Base-by-base conservation (phyloP, 1,140 invertebrate species). In the Druon quercuslanigerum region DNA sequence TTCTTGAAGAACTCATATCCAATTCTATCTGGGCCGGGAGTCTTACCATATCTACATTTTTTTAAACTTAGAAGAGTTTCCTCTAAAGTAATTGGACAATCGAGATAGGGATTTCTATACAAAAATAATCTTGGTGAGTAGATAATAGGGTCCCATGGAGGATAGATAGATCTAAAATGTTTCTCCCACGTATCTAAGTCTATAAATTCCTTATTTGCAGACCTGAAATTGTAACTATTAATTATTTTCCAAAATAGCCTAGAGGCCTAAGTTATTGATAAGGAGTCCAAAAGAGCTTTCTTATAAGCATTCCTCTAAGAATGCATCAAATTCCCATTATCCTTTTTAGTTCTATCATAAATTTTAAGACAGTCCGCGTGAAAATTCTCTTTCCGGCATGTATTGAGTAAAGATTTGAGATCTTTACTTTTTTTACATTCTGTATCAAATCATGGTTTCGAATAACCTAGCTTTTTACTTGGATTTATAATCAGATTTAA, bases 21-120 rank as follows among this genome's bases (percentile, higher is more conserved):
- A 60, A 80, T 74, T 16, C 73, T 72, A 75, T 82, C 81, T 7
- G 75, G 73, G 1, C 81, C 81, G 6, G 81, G 75, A 70, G 81
- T n/a, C n/a, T n/a, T n/a, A n/a, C n/a, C n/a, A n/a, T n/a, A n/a
- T n/a, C n/a, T n/a, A n/a, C n/a, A n/a, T 16, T 76, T 66, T 13
- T 73, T 20, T 13, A 77, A 57, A 20, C 19, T 40, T 71, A 60
- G 54, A 14, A 54, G 51, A 5, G 75, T 33, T 50, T 82, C 76
- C 40, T 19, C 40, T 8, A 73, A 13, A 46, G 74, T 73, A 5
- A 81, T 71, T 5, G 17, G n/a, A n/a, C n/a, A n/a, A n/a, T n/a
- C n/a, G n/a, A n/a, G n/a, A n/a, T n/a, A n/a, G n/a, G n/a, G n/a
- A n/a, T n/a, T n/a, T n/a, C n/a, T n/a, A n/a, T n/a, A n/a, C n/a